Evolutionary conservation across 2,113 vertebrate species (phyloP).

Genomic region (Tetrax tetrax): DNA sequence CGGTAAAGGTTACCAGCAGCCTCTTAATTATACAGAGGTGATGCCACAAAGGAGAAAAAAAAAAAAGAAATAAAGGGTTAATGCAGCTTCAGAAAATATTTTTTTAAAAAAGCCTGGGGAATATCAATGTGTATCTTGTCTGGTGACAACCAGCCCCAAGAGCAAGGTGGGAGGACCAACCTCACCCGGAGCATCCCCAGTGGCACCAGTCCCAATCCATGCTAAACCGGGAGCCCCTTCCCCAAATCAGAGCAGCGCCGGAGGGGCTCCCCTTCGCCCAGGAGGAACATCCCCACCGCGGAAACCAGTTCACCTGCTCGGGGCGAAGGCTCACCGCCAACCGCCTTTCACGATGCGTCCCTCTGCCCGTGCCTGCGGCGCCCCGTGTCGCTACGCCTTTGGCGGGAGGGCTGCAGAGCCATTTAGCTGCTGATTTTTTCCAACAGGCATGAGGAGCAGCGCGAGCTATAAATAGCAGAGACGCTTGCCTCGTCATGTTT

Average conservation of each 20-base stretch:
- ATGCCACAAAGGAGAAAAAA: neutral
- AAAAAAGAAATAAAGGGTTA: neutral
- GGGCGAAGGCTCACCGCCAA: neutral
- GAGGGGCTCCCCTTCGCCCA: neutral
- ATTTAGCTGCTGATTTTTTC: slow-evolving; percentile 42
- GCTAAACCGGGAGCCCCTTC: neutral
- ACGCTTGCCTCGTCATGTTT: slow-evolving; percentile 48
- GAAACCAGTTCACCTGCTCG: neutral
- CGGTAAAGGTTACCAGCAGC: neutral
- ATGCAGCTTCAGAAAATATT: neutral
- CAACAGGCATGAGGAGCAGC: neutral
- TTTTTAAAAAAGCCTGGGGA: neutral
- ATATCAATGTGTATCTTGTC: neutral
- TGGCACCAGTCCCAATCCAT: neutral
- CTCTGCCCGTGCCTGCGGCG: neutral
- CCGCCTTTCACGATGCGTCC: neutral
- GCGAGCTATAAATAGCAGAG: slow-evolving; percentile 35
- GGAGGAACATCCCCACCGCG: neutral
- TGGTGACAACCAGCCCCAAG: neutral
- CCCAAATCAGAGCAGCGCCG: neutral
- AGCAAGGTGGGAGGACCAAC: neutral
- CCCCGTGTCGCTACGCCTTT: neutral
- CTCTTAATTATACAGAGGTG: neutral
- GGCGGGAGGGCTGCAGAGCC: slow-evolving; percentile 37
- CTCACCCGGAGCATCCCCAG: neutral